phyloP scores from a whole-genome alignment of 2,113 vertebrate species.

The Prinia subflava region DNA sequence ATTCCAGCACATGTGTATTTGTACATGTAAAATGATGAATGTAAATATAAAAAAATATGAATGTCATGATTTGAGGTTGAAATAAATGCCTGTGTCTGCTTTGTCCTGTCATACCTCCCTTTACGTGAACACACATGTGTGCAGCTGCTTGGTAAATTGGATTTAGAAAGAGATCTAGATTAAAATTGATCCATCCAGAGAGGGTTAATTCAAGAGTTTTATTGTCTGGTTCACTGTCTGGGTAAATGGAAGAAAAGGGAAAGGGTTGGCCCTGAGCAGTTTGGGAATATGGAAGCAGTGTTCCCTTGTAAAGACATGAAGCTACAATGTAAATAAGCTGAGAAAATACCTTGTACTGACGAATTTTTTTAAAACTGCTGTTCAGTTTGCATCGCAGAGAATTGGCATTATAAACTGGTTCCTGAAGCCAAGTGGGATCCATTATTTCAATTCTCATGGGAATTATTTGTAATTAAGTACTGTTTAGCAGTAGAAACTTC shows the following conservation, averaged over 20 bases:
- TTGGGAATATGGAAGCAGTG: background rate
- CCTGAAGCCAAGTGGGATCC: background rate
- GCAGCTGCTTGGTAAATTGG: background rate
- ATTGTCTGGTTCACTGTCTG: background rate
- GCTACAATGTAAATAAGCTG: background rate
- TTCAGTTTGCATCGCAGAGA: background rate
- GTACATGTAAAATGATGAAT: background rate
- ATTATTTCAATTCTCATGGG: background rate
- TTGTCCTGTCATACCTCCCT: background rate
- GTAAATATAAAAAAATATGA: too few relatives aligned
- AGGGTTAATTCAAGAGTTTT: background rate
- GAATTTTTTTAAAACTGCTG: background rate
- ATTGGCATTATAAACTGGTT: background rate
- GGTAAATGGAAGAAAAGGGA: background rate
- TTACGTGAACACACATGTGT: accelerated
- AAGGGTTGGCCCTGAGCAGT: background rate
- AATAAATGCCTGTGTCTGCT: background rate
- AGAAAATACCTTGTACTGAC: background rate
- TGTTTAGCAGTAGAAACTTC: background rate
- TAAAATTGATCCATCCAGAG: background rate
- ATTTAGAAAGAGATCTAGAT: background rate
- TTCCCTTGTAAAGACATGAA: background rate
- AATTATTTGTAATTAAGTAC: background rate
- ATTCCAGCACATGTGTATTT: background rate
- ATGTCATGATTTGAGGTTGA: background rate